Conservation (phyloP, 1,140 invertebrate genomes). For the Drosophila ironensis region DNA sequence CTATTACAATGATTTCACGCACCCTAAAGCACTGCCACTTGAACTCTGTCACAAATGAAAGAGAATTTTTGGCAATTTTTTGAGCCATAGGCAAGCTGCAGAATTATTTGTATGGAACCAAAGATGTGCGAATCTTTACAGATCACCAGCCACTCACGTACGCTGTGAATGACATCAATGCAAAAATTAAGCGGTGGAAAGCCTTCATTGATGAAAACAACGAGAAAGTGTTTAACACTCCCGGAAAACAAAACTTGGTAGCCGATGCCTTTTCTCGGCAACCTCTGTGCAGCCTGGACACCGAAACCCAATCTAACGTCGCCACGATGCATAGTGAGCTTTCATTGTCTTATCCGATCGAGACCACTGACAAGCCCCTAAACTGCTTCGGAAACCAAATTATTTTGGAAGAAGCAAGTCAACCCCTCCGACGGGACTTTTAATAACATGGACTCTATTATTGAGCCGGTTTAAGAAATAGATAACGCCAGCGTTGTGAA, state of each 20-base stretch:
- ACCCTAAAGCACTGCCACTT: conserved; percentile 1
- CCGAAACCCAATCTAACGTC: too few species aligned
- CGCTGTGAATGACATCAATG: conserved; percentile 1
- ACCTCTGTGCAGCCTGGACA: too few species aligned
- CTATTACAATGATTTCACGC: not conserved
- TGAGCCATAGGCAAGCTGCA: not conserved
- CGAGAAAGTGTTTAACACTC: conserved; percentile 13
- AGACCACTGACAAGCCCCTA: conserved; percentile 23
- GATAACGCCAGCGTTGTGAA: not conserved
- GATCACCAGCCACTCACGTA: conserved; percentile 11
- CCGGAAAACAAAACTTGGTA: conserved; percentile 6
- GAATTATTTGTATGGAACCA: conserved; percentile 9
- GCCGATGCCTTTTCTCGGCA: not conserved
- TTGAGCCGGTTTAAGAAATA: not conserved
- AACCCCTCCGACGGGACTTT: not conserved
- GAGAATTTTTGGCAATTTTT: not conserved
- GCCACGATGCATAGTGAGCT: conserved; percentile 18
- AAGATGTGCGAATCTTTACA: not conserved
- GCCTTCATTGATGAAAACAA: conserved; percentile 17
- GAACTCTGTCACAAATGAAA: conserved; percentile 3
- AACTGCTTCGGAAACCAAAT: conserved; percentile 36
- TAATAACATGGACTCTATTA: not conserved
- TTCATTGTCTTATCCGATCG: conserved; percentile 8
- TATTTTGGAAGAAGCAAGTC: conserved; percentile 9
- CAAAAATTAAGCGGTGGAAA: conserved; percentile 5